Evolutionary conservation across 2,888 invertebrate genomes (phyloP).

Genomic region (Halictus quadricinctus): DNA sequence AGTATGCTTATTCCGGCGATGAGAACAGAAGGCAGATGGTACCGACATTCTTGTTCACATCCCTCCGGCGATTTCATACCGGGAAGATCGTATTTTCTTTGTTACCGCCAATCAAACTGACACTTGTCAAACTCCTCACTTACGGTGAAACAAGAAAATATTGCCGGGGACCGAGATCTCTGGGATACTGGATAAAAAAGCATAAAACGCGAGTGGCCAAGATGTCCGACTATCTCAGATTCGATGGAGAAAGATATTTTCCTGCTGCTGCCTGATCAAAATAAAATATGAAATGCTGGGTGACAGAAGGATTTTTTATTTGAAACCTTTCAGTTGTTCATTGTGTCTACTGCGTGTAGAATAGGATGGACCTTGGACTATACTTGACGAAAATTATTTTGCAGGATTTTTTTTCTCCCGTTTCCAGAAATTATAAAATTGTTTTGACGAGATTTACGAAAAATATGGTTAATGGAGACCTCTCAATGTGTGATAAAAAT

Average conservation of each 20-base stretch:
- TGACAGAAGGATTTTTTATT: background rate
- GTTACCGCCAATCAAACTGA: constrained; percentile 58
- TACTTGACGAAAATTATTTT: no score
- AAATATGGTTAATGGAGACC: background rate
- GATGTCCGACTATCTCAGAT: background rate
- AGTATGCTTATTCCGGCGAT: constrained; percentile 24
- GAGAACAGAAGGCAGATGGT: constrained; percentile 43
- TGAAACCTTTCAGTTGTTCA: background rate
- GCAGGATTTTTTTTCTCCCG: no score
- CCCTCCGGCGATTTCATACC: constrained; percentile 38
- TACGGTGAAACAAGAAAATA: constrained; percentile 42
- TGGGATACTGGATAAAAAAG: constrained; percentile 1
- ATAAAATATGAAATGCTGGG: background rate
- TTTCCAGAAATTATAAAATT: background rate
- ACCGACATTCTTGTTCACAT: constrained; percentile 45
- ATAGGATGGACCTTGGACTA: no score
- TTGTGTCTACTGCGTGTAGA: background rate
- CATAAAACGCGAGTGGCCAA: background rate
- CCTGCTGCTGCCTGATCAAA: background rate
- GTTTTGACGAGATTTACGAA: background rate
- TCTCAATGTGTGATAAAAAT: background rate
- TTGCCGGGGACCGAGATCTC: background rate
- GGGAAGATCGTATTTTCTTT: constrained; percentile 59
- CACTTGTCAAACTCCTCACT: constrained; percentile 47
- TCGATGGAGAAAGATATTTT: background rate